Evolutionary conservation across 1,140 invertebrate species (phyloP), one percentile per base, ranked within the genome.

Genomic region (Carposina sasakii): DNA sequence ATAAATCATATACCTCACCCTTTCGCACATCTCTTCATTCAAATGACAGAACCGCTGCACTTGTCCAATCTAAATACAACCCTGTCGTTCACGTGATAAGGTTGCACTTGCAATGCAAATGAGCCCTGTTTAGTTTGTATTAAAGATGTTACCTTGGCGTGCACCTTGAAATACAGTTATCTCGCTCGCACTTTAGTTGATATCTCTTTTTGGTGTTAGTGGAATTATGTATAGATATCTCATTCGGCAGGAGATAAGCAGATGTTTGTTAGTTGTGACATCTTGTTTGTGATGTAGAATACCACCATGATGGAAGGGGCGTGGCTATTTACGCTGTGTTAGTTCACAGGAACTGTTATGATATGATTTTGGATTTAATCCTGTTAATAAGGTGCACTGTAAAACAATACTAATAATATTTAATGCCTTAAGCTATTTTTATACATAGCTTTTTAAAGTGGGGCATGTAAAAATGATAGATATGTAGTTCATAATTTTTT

Each of bases 281-380:
- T 53, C 67, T 63, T 60, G 51, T 60, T 61, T 63, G 57, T 65
- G 53, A 73, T 64, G 56, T 58, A 59, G 54, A 36, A 56, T 74
- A 75, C 79, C 76, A 77, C 81, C 81, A 84, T 84, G 59, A 81
- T 74, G 76, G 61, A 84, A 81, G 54, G 76, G 81, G 81, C 76
- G 81, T 71, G 60, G 79, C 72, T n/a, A n/a, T n/a, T 45, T 50
- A 36, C 33, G 40, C 47, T 57, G 19, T 5, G 36, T 47, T 39
- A 37, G 42, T 47, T 58, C 30, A 39, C 51, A 57, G 49, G 23
- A 22, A 50, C 45, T 45, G 30, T 47, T 50, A 49, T 46, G 47
- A 45, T 52, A 54, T 16, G 36, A 59, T 61, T 56, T 56, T 65
- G 53, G 55, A 47, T 52, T 50, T 31, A 53, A n/a, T n/a, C n/a